Conservation (phyloP, 2,113 vertebrate genomes). For the Micronycteris hirsuta region DNA sequence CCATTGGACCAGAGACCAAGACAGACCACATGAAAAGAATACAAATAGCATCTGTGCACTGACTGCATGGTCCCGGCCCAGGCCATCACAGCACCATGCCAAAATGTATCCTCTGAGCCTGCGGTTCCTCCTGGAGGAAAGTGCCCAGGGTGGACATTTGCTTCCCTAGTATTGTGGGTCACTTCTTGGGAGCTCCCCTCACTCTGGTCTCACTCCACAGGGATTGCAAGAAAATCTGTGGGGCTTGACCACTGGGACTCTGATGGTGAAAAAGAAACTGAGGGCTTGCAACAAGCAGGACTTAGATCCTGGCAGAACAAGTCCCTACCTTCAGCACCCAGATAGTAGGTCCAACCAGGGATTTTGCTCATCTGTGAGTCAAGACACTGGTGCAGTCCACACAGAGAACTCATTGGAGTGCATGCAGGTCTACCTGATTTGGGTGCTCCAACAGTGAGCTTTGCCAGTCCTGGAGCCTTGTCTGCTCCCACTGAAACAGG, state of each 20-base stretch:
- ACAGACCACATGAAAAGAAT: neutral
- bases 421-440: neutral
- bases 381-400: neutral
- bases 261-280: neutral
- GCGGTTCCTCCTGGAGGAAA: neutral
- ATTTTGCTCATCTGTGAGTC: neutral
- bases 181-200: neutral
- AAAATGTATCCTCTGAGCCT: neutral
- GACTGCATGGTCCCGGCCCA: neutral
- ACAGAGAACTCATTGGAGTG: neutral
- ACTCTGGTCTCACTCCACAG: neutral
- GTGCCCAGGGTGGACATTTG: neutral
- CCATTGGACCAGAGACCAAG: neutral
- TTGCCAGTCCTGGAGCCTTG: neutral
- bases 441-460: neutral
- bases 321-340: neutral
- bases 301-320: neutral
- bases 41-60: neutral
- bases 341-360: neutral
- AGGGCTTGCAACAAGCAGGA: neutral
- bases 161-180: neutral
- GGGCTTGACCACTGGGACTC: neutral
- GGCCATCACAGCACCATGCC: neutral
- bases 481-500: neutral
- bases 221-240: neutral